Percentiles rank a stretch among this genome's conserved stretches.
These are phyloP conservation scores for Trissonchulus latispiculum DNA, from an alignment of 2,888 invertebrate genomes.

Conservation along the genomic window DNA sequence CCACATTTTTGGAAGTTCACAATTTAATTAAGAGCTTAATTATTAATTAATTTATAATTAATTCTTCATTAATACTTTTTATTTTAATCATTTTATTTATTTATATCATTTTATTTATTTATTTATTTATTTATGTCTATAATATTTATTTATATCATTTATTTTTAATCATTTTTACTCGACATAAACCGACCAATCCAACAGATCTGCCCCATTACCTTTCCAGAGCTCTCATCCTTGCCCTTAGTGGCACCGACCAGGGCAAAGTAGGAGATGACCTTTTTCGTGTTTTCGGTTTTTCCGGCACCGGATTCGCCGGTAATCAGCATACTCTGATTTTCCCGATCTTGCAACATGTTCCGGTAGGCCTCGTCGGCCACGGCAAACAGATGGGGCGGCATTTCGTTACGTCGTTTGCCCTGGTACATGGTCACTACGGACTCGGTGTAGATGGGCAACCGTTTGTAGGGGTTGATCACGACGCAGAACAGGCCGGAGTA, in stretches of 20 bases:
- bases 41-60: too few species aligned
- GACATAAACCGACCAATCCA: too few species aligned
- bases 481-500: conserved; percentile 99
- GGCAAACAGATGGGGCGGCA: conserved; percentile 99
- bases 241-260: conserved; percentile 54
- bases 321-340: conserved; percentile 43
- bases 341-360: conserved; percentile 79
- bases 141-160: too few species aligned
- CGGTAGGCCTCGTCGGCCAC: conserved; percentile 98
- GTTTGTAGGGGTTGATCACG: conserved; percentile 92
- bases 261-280: conserved; percentile 94
- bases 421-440: conserved; percentile 94
- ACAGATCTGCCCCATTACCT: not conserved
- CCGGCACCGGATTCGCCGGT: conserved; percentile 92
- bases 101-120: too few species aligned
- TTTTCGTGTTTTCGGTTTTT: conserved; percentile 99
- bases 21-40: too few species aligned
- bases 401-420: conserved; percentile 98
- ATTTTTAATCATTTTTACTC: too few species aligned
- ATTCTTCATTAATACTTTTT: too few species aligned
- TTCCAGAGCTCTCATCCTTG: not conserved
- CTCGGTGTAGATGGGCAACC: conserved; percentile 44
- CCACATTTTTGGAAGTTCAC: too few species aligned
- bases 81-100: too few species aligned
- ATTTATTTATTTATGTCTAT: too few species aligned